Percentiles rank a stretch among this genome's conserved stretches.
Evolutionary conservation across 2,888 invertebrate genomes (phyloP).

Genomic region (Blastobasis adustella): DNA sequence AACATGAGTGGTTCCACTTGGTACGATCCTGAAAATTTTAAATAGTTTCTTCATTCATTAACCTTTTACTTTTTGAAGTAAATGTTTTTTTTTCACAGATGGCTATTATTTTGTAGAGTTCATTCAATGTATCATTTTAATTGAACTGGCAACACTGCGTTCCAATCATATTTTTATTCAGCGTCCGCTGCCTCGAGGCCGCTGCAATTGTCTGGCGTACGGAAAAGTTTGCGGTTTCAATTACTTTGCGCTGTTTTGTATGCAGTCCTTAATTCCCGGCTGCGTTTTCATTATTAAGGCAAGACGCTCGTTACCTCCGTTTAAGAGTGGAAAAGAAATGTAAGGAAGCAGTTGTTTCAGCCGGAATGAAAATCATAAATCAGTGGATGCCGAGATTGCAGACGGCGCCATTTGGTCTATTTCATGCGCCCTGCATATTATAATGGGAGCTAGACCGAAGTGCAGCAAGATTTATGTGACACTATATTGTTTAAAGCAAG

Average conservation of each 20-base stretch:
- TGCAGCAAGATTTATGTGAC: slow-evolving; percentile 29
- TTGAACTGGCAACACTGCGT: too few species aligned
- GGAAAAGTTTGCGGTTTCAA: slow-evolving; percentile 57
- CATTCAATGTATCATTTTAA: too few species aligned
- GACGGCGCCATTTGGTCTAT: slow-evolving; percentile 46
- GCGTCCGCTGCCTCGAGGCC: too few species aligned
- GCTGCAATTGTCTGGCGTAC: slow-evolving; percentile 32
- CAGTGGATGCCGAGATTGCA: slow-evolving; percentile 44
- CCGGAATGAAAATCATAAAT: slow-evolving; percentile 63
- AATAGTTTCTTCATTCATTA: too few species aligned
- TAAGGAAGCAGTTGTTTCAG: slow-evolving; percentile 47
- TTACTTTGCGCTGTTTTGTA: slow-evolving; percentile 39
- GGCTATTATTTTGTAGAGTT: too few species aligned
- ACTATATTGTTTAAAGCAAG: slow-evolving; percentile 8
- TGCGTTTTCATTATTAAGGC: slow-evolving; percentile 46
- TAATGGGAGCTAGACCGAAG: slow-evolving; percentile 29
- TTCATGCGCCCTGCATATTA: slow-evolving; percentile 40
- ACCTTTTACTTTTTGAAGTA: too few species aligned
- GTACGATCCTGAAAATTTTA: too few species aligned
- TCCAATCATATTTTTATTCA: too few species aligned
- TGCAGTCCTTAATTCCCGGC: slow-evolving; percentile 30
- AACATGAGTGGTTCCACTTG: too few species aligned
- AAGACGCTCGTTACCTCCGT: slow-evolving; percentile 57
- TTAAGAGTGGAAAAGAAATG: slow-evolving; percentile 38
- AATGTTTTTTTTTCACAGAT: too few species aligned